Conservation (phyloP, 2,888 invertebrate species). For the Tortrix viridana region DNA sequence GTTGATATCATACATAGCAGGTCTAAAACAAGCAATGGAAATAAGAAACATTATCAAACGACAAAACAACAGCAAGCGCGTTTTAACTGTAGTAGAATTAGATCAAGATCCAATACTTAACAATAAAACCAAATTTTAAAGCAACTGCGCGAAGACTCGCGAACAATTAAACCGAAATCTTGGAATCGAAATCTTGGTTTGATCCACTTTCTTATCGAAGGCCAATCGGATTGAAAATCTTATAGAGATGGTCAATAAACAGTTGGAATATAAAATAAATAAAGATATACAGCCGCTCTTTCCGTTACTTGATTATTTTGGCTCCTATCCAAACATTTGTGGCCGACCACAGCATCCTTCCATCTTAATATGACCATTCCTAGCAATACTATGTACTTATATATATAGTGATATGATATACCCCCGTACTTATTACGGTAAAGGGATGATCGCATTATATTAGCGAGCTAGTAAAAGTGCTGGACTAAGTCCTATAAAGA, state of each 20-base stretch:
- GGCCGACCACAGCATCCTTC: constrained; percentile 55
- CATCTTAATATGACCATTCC: constrained; percentile 55
- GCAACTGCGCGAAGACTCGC: constrained; percentile 6
- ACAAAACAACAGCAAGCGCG: background rate
- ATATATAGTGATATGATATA: too few relatives aligned
- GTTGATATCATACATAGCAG: background rate
- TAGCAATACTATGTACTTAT: too few relatives aligned
- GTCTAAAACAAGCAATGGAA: background rate
- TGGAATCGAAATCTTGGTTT: constrained; percentile 40
- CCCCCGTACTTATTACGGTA: constrained; percentile 50
- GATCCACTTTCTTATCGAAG: constrained; percentile 57
- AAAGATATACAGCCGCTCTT: constrained; percentile 59
- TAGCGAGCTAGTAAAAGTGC: constrained; percentile 32
- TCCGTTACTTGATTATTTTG: constrained; percentile 74
- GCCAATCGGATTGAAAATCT: constrained; percentile 60
- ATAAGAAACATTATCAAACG: background rate
- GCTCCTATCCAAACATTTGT: constrained; percentile 66
- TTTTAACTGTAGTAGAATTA: background rate
- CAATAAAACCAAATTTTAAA: constrained; percentile 17
- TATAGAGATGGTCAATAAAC: constrained; percentile 60
- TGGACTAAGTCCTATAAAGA: constrained; percentile 29
- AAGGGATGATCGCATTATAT: constrained; percentile 46
- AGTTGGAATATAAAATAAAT: constrained; percentile 61
- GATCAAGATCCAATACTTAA: background rate
- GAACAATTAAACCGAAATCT: constrained; percentile 33